Conservation (phyloP, 1,140 invertebrate species). For the Drosophila pseudoobscura region DNA sequence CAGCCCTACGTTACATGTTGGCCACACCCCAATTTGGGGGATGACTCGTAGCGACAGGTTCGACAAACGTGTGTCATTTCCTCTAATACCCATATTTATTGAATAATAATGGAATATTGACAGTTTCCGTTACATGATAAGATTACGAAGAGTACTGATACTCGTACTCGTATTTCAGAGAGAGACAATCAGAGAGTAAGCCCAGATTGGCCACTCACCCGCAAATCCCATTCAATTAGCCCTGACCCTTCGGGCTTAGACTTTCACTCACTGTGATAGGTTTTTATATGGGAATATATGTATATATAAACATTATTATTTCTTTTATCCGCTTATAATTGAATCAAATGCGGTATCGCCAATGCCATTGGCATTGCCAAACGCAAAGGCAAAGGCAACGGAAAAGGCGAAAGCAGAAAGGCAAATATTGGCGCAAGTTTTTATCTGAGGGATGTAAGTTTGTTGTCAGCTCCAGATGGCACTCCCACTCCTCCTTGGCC, state of each 20-base stretch:
- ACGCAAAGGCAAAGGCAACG: slow-evolving; percentile 26
- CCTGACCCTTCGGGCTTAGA: slow-evolving; percentile 28
- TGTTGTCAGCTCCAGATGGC: slow-evolving; percentile 24
- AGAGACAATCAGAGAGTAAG: slow-evolving; percentile 46
- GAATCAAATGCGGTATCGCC: slow-evolving; percentile 64
- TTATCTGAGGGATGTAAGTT: slow-evolving; percentile 65
- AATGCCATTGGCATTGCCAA: slow-evolving; percentile 5
- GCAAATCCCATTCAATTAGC: slow-evolving; percentile 71
- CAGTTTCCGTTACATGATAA: slow-evolving; percentile 56
- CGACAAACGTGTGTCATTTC: slow-evolving; percentile 36
- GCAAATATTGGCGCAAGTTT: slow-evolving; percentile 71
- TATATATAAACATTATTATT: slow-evolving; percentile 21
- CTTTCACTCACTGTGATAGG: slow-evolving; percentile 26
- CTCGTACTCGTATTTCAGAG: neutral
- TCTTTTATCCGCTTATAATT: slow-evolving; percentile 72
- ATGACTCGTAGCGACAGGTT: slow-evolving; percentile 19
- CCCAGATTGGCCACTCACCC: slow-evolving; percentile 11
- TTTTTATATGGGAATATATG: slow-evolving; percentile 31
- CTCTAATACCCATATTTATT: slow-evolving; percentile 16
- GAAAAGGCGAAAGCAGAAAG: slow-evolving; percentile 48
- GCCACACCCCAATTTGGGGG: slow-evolving; percentile 12
- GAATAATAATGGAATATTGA: slow-evolving; percentile 28
- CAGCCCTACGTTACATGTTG: neutral
- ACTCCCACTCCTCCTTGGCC: neutral
- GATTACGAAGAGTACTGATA: slow-evolving; percentile 25